Evolutionary conservation across 1,140 invertebrate species (phyloP), one percentile per base, ranked within the genome.

Genomic region (Thaumetopoea pityocampa): DNA sequence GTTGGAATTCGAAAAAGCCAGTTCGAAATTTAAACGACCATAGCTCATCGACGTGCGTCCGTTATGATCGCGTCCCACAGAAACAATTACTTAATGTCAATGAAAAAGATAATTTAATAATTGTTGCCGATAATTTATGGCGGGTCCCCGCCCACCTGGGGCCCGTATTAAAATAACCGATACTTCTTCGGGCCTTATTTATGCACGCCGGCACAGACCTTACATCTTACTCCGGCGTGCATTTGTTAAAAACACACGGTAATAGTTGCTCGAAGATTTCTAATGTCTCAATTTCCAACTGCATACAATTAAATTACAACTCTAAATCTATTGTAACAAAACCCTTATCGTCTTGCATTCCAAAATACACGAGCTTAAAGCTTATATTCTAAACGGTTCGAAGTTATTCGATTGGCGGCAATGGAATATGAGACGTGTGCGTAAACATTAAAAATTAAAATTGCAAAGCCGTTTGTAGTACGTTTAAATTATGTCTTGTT

Each of bases 31-130:
- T 71, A 63, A 63, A 64, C 70, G 67, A 50, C 56, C 36, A 73
- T 73, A 73, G 34, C 63, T 74, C 67, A 69, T 67, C 64, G 42
- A 37, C 33, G 63, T 62, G 62, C 52, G 58, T 69, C 51, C 55
- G 67, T 66, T 70, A 69, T 66, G 66, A 70, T 45, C 67, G 34
- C 55, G 51, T 30, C 63, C 56, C 59, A 59, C 59, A 48, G 54
- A 72, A 80, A 84, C 80, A 84, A 84, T 84, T 81, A 84, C 80
- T 83, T 83, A 83, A 81, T 72, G 77, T 81, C 79, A 81, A 72
- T 74, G 66, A 73, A 73, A 76, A 83, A 83, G 77, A 83, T 83
- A 81, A 83, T 83, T 83, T 81, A 83, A 83, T 83, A 83, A 83
- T 83, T 83, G 77, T 83, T 73, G 34, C 20, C 58, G 52, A 76